Conservation (phyloP, 1,140 invertebrate genomes). For the Ectropis grisescens region DNA sequence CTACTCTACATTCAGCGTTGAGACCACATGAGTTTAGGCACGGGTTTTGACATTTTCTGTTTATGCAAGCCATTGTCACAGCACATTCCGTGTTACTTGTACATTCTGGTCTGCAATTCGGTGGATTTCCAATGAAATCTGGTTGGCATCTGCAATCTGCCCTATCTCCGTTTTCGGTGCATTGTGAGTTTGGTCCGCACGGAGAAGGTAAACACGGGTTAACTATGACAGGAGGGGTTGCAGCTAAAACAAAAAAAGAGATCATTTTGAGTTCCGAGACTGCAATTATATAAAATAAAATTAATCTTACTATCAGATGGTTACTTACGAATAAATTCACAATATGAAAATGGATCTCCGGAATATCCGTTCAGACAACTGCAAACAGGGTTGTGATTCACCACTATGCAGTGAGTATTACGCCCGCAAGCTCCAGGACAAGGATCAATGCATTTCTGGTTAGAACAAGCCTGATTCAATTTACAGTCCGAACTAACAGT, state of each 20-base stretch:
- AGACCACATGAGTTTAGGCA: constrained; percentile 79
- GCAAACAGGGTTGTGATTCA: constrained; percentile 78
- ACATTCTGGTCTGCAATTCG: constrained; percentile 79
- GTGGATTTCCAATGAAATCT: constrained; percentile 73
- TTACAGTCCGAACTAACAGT: constrained; percentile 78
- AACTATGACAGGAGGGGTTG: constrained; percentile 35
- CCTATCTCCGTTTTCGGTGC: constrained; percentile 69
- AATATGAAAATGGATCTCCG: constrained; percentile 76
- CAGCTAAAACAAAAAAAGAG: constrained; percentile 24
- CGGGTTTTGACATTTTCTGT: constrained; percentile 77
- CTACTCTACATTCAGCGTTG: constrained; percentile 72
- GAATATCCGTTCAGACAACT: constrained; percentile 72
- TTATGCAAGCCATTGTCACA: constrained; percentile 74
- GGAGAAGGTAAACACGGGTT: constrained; percentile 75
- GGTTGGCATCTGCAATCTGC: constrained; percentile 75
- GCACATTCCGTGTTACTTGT: constrained; percentile 77
- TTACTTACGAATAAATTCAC: constrained; percentile 71
- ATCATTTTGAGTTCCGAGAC: constrained; percentile 1
- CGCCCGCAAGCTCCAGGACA: constrained; percentile 81
- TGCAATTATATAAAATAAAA: no score
- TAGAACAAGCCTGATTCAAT: constrained; percentile 74
- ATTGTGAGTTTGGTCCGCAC: constrained; percentile 77
- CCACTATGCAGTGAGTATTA: constrained; percentile 74
- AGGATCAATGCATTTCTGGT: constrained; percentile 80
- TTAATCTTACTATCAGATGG: no score